Percentiles rank a stretch among this genome's conserved stretches.
Conservation (phyloP, 1,140 invertebrate species). For the Proales similis region DNA sequence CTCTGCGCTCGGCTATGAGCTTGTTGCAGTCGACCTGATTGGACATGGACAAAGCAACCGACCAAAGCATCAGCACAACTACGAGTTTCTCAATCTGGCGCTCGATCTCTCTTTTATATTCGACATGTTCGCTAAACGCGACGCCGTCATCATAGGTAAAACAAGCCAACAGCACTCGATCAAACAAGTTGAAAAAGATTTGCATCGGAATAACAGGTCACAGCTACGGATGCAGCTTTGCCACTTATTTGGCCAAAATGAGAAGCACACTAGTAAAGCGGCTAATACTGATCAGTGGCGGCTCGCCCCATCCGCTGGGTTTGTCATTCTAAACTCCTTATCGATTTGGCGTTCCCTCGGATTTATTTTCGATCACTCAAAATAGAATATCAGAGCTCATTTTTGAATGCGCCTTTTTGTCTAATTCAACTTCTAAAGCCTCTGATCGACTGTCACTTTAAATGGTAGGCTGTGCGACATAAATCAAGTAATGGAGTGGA, state of each 20-base stretch:
- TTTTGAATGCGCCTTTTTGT: constrained; percentile 49
- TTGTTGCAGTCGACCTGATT: constrained; percentile 64
- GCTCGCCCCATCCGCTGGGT: constrained; percentile 64
- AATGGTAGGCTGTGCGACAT: constrained; percentile 44
- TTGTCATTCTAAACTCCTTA: constrained; percentile 55
- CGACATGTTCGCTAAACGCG: constrained; percentile 56
- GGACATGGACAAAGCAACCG: constrained; percentile 66
- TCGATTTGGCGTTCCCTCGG: not conserved
- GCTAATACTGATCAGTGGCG: constrained; percentile 64
- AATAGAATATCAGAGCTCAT: constrained; percentile 16
- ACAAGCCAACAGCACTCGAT: not conserved
- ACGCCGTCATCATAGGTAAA: constrained; percentile 49
- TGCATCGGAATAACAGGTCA: not conserved
- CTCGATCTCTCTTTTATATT: constrained; percentile 61
- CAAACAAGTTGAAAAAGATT: not conserved
- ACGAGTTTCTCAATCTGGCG: constrained; percentile 62
- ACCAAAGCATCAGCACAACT: constrained; percentile 58
- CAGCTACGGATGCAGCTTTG: constrained; percentile 59
- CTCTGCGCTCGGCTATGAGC: constrained; percentile 60
- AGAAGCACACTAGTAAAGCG: constrained; percentile 60
- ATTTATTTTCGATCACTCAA: not conserved
- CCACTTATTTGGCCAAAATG: constrained; percentile 60
- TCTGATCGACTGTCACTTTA: constrained; percentile 51
- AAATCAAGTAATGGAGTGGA: not conserved
- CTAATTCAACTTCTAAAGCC: constrained; percentile 51